Percentiles rank a stretch among this genome's conserved stretches.
phyloP scores from a whole-genome alignment of 2,113 vertebrate species.

The Azemiops feae region DNA sequence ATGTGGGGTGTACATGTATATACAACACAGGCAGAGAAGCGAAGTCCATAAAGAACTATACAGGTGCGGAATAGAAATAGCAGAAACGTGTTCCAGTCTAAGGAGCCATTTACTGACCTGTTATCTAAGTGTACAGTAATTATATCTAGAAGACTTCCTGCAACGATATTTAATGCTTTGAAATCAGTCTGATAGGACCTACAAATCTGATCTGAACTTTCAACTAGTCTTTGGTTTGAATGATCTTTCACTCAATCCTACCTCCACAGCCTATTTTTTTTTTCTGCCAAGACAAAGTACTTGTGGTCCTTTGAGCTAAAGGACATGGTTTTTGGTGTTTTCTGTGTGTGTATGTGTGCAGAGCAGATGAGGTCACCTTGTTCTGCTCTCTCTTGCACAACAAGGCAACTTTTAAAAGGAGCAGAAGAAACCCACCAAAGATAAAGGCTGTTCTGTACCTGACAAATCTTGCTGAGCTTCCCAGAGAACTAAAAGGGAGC shows the following conservation, averaged over 20 bases:
- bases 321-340: not conserved
- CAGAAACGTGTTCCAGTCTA: not conserved
- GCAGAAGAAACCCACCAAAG: not conserved
- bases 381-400: not conserved
- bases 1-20: too few relatives aligned
- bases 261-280: not conserved
- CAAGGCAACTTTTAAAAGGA: constrained; percentile 49
- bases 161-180: not conserved
- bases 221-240: not conserved
- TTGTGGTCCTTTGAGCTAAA: not conserved
- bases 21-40: not conserved
- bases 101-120: not conserved
- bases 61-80: not conserved
- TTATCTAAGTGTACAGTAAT: not conserved
- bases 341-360: not conserved
- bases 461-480: not conserved
- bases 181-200: not conserved
- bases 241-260: not conserved
- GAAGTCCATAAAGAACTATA: not conserved
- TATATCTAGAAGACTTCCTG: not conserved
- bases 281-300: not conserved
- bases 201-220: not conserved
- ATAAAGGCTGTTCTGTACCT: not conserved
- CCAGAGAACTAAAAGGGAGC: not conserved
- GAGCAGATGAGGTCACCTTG: constrained; percentile 51